phyloP scores from a whole-genome alignment of 1,140 invertebrate species.

The Paraescarpia echinospica region DNA sequence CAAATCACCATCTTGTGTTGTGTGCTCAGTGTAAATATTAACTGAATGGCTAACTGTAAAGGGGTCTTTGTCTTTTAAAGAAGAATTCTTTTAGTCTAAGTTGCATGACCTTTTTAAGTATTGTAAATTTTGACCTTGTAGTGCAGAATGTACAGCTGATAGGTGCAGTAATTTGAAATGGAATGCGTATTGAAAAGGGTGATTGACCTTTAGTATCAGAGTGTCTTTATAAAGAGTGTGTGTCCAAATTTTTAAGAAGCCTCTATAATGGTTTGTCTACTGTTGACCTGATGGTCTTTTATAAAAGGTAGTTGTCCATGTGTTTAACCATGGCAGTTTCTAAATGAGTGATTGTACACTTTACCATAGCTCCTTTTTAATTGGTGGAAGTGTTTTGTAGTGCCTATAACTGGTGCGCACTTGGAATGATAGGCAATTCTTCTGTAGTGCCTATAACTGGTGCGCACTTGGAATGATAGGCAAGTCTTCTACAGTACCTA shows the following conservation, averaged over 20 bases:
- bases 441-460: not conserved
- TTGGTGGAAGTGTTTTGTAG: no score
- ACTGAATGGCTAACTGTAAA: not conserved
- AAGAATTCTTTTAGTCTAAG: not conserved
- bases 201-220: no score
- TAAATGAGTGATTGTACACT: not conserved
- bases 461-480: not conserved
- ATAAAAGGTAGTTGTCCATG: not conserved
- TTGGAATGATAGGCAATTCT: no score
- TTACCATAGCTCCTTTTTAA: not conserved
- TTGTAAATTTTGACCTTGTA: not conserved
- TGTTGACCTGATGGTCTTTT: not conserved
- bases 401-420: not conserved
- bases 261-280: not conserved
- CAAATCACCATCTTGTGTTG: not conserved
- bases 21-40: not conserved
- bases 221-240: not conserved
- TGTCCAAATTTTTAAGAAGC: not conserved
- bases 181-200: not conserved
- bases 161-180: not conserved
- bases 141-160: not conserved
- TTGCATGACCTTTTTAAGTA: no score
- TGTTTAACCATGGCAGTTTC: not conserved
- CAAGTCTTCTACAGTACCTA: no score
- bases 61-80: not conserved